Base-by-base conservation (phyloP, 1,140 invertebrate genomes). In the Contarinia nasturtii region DNA sequence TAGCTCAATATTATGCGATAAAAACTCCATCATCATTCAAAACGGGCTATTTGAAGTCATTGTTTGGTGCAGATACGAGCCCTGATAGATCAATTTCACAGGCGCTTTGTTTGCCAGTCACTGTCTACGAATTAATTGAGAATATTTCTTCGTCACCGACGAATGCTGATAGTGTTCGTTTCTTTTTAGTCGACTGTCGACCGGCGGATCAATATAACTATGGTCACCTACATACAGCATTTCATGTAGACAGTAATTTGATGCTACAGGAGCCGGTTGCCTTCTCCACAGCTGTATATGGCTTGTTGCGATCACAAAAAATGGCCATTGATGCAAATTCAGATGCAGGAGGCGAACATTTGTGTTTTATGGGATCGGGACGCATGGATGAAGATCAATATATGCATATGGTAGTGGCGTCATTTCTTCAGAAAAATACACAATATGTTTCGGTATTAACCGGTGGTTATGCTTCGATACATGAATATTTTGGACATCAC, bases 321-420 rank as follows among this genome's bases (percentile, higher is more conserved):
- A 88, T 94, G 61, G 85, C 91, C 2, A 70, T 95, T 34, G 81
- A 82, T 43, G 82, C 86, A 46, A 83, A 86, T 33, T 90, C 88
- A 1, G 73, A 82, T 51, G 89, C 90, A 20, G 89, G 86, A 48
- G 92, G 92, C 20, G 88, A 98, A 67, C 94, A 98, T 66, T 70
- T 98, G 43, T 97, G 93, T 63, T 97, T 98, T 64, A 76, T 98
- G 54, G 95, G 95, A 44, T 94, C 89, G 55, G 94, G 94, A 5
- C 74, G 87, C 33, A 81, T 88, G 56, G 89, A 95, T 60, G 92
- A 96, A 67, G 94, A 98, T 64, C 86, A 86, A 57, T 94, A 93
- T 63, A 89, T 94, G 4, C 85, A 96, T 57, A 98, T 98, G 95
- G 92, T 97, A 21, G 86, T 98, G 10, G 89, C 93, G 8, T 90